A percentile compares a stretch with the other conserved stretches of the same genome.
These are phyloP conservation scores for Neotoma lepida DNA, from an alignment of 2,113 vertebrate species.

Conservation along the genomic window DNA sequence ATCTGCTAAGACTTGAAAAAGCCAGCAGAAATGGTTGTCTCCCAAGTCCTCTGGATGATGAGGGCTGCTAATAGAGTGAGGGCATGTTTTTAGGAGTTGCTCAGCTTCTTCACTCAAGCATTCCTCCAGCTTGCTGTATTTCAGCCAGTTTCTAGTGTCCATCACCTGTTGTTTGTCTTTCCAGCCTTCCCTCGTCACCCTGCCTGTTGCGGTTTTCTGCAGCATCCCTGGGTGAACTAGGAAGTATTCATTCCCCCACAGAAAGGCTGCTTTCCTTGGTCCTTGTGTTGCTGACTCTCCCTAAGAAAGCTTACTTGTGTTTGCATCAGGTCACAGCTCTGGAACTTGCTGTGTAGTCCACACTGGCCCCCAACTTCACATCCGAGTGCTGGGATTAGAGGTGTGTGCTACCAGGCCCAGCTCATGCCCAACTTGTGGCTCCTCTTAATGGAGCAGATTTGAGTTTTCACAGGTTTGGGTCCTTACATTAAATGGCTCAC, in stretches of 20 bases:
- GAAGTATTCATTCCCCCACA: not conserved
- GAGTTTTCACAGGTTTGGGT: not conserved
- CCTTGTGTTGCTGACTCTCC: not conserved
- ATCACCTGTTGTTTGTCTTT: not conserved
- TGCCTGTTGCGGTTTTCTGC: not conserved
- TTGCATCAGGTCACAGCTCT: not conserved
- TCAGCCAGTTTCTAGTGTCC: not conserved
- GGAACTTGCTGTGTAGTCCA: not conserved
- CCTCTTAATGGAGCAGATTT: not conserved
- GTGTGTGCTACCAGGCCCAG: not conserved
- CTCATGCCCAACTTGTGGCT: not conserved
- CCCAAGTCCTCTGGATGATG: not conserved
- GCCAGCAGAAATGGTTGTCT: not conserved
- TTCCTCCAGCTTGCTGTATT: not conserved
- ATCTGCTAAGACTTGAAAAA: not conserved
- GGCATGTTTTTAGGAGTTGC: not conserved
- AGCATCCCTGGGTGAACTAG: not conserved
- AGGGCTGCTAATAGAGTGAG: not conserved
- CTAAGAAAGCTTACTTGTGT: not conserved
- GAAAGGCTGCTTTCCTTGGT: not conserved
- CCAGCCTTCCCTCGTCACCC: not conserved
- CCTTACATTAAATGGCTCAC: not conserved
- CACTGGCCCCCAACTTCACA: not conserved
- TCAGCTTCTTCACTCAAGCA: not conserved
- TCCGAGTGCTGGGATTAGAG: not conserved